Conservation (phyloP, 2,113 vertebrate species). For the Gracilinanus agilis region DNA sequence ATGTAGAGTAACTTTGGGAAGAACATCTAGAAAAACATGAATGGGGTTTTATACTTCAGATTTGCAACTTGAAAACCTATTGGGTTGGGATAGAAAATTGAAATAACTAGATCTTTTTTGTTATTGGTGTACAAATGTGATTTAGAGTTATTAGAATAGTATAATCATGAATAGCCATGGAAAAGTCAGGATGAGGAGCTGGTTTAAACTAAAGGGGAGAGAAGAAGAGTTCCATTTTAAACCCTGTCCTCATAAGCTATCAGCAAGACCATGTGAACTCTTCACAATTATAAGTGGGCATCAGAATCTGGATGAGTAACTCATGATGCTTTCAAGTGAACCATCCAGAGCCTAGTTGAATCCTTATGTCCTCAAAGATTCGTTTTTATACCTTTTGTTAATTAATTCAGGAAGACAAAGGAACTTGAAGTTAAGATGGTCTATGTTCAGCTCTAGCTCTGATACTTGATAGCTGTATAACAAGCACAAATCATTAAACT, state of each 20-base stretch:
- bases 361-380: not conserved
- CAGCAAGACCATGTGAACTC: not conserved
- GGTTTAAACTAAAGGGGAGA: not conserved
- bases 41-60: not conserved
- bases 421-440: too few relatives aligned
- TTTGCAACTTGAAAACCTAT: not conserved
- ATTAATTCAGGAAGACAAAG: too few relatives aligned
- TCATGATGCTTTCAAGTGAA: not conserved
- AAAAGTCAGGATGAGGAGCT: not conserved
- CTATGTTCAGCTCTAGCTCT: too few relatives aligned
- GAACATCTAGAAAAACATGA: conserved; percentile 12
- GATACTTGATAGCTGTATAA: too few relatives aligned
- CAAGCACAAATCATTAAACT: too few relatives aligned
- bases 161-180: not conserved
- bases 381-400: not conserved
- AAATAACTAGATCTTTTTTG: not conserved
- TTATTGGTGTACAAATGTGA: not conserved
- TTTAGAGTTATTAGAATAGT: not conserved
- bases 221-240: not conserved
- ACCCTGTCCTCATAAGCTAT: not conserved
- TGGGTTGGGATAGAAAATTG: conserved; percentile 14
- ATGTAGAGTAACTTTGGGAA: conserved; percentile 1
- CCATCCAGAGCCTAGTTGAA: not conserved
- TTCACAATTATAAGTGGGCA: not conserved
- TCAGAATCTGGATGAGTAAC: not conserved